Base-by-base conservation (phyloP, 2,797 vertebrate species). In the Erpetoichthys calabaricus region DNA sequence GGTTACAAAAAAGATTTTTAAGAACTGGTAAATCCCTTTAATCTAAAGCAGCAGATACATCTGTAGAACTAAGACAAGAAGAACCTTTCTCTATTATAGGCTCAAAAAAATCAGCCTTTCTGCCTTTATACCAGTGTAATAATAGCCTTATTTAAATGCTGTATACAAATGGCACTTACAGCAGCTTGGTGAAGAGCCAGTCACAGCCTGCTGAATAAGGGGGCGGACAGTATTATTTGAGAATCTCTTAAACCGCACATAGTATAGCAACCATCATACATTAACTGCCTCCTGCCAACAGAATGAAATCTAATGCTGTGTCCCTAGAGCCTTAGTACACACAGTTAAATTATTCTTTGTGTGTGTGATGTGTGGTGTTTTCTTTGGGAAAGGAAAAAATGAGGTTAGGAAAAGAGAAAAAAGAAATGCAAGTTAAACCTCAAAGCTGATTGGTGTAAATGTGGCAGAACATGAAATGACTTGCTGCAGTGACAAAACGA, bases 141-240 rank as follows among this genome's bases (percentile, higher is more conserved):
- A 51, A 60, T 58, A 10, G 45, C 49, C 61, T 60, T 47, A 43
- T 59, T 60, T 63, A 51, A 57, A 58, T 60, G 57, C 55, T 55
- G 56, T 47, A 41, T 56, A 47, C 8, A 52, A 56, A 57, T 45
- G 55, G n/a, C 8, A 56, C 6, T 44, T 5, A 6, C 57, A 6
- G 47, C 56, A 58, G 46, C 53, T 54, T 56, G 52, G 56, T 45
- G 51, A 54, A 5, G 51, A 8, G 56, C 51, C 59, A 54, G 49
- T 43, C 56, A 53, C 41, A 42, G 47, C 54, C 10, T 43, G 8
- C 47, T 55, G 10, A 47, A 45, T 51, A 43, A 50, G 51, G 8
- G 53, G 49, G 43, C 9, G 10, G 50, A 60, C 59, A 56, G 5
- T 45, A 45, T 25, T 9, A 8, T 51, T 10, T 51, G 43, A 25